A percentile compares a stretch with the other conserved stretches of the same genome.
Conservation (phyloP, 1,140 invertebrate species). For the Polypedilum pembai region DNA sequence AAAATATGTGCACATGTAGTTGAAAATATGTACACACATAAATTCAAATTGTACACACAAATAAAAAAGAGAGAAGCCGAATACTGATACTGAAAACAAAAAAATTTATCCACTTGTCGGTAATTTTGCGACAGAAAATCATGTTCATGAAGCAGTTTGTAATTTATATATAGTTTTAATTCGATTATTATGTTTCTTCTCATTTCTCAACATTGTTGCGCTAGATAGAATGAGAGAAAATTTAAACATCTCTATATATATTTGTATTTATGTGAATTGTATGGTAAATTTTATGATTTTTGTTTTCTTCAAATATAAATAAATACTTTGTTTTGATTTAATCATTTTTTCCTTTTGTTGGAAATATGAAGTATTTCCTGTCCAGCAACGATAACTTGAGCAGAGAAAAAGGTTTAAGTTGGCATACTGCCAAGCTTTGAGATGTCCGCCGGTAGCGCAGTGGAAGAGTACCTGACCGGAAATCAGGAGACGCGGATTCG, state of each 20-base stretch:
- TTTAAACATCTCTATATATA: not conserved
- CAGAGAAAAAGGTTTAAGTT: too few relatives aligned
- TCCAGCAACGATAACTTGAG: too few relatives aligned
- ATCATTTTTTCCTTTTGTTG: too few relatives aligned
- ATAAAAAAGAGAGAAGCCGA: not conserved
- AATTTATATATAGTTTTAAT: conserved; percentile 26
- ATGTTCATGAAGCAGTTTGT: conserved; percentile 27
- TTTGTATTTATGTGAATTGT: not conserved
- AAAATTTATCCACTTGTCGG: conserved; percentile 11
- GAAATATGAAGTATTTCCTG: too few relatives aligned
- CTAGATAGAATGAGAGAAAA: too few relatives aligned
- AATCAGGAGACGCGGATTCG: too few relatives aligned
- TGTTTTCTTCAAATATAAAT: too few relatives aligned
- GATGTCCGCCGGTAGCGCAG: too few relatives aligned
- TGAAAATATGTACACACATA: not conserved
- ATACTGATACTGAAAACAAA: not conserved
- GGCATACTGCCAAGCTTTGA: too few relatives aligned
- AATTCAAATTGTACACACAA: not conserved
- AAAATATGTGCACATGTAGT: not conserved
- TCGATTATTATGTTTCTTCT: conserved; percentile 15
- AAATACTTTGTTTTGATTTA: too few relatives aligned
- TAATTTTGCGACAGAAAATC: conserved; percentile 21
- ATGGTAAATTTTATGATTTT: too few relatives aligned
- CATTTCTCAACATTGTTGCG: not conserved
- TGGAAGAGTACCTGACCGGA: too few relatives aligned